Conservation (phyloP, 2,888 invertebrate genomes). For the Drosophila austrosaltans region DNA sequence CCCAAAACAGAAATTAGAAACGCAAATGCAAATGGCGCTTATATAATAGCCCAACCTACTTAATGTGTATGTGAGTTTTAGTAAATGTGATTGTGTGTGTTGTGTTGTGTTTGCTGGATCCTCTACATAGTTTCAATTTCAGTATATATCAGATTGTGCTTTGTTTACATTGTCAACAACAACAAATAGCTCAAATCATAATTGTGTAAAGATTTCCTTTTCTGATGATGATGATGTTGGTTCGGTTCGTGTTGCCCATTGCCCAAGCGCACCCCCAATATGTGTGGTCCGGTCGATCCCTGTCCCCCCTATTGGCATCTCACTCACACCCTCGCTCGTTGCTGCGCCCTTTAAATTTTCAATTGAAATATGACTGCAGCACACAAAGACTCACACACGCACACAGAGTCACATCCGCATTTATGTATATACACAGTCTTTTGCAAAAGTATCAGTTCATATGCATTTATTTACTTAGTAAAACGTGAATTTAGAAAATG, state of each 20-base stretch:
- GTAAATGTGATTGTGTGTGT: slow-evolving; percentile 11
- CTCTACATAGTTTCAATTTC: slow-evolving; percentile 34
- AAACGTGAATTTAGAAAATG: neutral
- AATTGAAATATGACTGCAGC: slow-evolving; percentile 70
- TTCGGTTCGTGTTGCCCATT: neutral
- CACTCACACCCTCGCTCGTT: slow-evolving; percentile 9
- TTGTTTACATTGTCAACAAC: slow-evolving; percentile 72
- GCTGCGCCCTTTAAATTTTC: slow-evolving; percentile 70
- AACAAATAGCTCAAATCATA: slow-evolving; percentile 52
- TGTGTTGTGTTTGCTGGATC: slow-evolving; percentile 28
- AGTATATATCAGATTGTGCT: slow-evolving; percentile 50
- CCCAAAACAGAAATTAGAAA: slow-evolving; percentile 44
- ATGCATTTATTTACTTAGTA: neutral
- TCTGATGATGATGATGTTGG: slow-evolving; percentile 17
- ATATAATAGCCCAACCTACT: slow-evolving; percentile 60
- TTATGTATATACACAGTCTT: slow-evolving; percentile 27
- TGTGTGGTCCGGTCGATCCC: neutral
- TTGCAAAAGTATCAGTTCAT: slow-evolving; percentile 37
- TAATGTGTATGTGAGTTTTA: slow-evolving; percentile 31
- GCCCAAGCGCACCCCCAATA: slow-evolving; percentile 11
- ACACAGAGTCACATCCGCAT: slow-evolving; percentile 33
- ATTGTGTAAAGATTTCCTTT: slow-evolving; percentile 66
- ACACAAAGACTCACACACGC: slow-evolving; percentile 13
- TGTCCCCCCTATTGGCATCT: slow-evolving; percentile 7
- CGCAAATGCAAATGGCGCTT: slow-evolving; percentile 73